Conservation (phyloP, 2,888 invertebrate genomes). For the Harpalus rufipes region DNA sequence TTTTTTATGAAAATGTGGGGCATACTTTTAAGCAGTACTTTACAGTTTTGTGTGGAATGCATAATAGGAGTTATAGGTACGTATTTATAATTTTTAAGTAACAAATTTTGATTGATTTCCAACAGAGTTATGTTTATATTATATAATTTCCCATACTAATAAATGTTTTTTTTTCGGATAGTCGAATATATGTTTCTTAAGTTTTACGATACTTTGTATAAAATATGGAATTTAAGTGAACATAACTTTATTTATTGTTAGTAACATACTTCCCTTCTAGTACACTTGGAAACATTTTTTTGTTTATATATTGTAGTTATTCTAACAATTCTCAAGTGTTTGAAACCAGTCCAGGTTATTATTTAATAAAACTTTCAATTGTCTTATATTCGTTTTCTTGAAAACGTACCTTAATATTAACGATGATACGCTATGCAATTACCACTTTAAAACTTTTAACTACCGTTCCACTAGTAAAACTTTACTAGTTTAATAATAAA, state of each 20-base stretch:
- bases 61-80: no score
- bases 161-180: no score
- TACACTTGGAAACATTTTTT: background rate
- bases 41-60: no score
- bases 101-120: no score
- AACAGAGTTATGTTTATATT: no score
- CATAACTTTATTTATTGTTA: background rate
- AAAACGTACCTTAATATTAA: conserved; percentile 15
- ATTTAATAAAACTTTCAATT: conserved; percentile 13
- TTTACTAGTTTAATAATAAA: conserved; percentile 58
- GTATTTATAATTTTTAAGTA: no score
- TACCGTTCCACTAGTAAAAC: conserved; percentile 38
- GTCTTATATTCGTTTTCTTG: conserved; percentile 9
- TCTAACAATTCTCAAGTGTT: background rate
- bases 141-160: no score
- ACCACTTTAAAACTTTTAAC: conserved; percentile 32
- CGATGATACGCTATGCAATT: background rate
- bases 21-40: no score
- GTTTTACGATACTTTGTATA: no score
- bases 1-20: no score
- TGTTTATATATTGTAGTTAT: background rate
- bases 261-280: background rate
- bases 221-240: no score
- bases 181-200: no score
- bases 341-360: background rate